Conservation (phyloP, 2,888 invertebrate species). For the Camponotus fellah region DNA sequence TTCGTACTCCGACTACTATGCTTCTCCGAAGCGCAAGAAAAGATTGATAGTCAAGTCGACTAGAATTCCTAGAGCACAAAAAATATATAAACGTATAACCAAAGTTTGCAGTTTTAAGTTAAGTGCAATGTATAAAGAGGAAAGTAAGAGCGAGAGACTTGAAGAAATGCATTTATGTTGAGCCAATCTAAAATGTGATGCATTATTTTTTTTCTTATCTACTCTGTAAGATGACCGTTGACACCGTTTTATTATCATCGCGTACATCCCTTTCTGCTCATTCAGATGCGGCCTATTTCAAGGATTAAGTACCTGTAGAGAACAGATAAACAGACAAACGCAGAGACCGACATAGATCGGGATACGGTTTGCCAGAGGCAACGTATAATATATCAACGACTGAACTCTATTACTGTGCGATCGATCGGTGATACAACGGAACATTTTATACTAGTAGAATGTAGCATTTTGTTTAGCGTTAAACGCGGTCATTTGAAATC, state of each 20-base stretch:
- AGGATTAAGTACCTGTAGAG: slow-evolving; percentile 30
- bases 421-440: slow-evolving; percentile 45
- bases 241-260: slow-evolving; percentile 25
- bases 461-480: slow-evolving; percentile 28
- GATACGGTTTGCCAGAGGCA: slow-evolving; percentile 9
- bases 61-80: slow-evolving; percentile 17
- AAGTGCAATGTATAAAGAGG: background rate
- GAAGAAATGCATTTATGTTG: slow-evolving; percentile 8
- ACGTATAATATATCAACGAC: slow-evolving; percentile 56
- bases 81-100: slow-evolving; percentile 10
- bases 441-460: slow-evolving; percentile 56
- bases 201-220: slow-evolving; percentile 12
- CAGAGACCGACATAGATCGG: background rate
- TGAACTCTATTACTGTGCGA: slow-evolving; percentile 63
- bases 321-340: background rate
- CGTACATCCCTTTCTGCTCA: slow-evolving; percentile 30
- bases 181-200: slow-evolving; percentile 14
- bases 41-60: background rate
- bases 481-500: slow-evolving; percentile 16
- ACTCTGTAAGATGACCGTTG: background rate
- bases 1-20: slow-evolving; percentile 25
- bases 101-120: slow-evolving; percentile 18
- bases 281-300: slow-evolving; percentile 52
- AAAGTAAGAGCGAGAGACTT: background rate
- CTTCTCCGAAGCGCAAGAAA: background rate